Evolutionary conservation across 2,113 vertebrate genomes (phyloP), one percentile per base, ranked within the genome.

Genomic region (Pygoscelis adeliae): DNA sequence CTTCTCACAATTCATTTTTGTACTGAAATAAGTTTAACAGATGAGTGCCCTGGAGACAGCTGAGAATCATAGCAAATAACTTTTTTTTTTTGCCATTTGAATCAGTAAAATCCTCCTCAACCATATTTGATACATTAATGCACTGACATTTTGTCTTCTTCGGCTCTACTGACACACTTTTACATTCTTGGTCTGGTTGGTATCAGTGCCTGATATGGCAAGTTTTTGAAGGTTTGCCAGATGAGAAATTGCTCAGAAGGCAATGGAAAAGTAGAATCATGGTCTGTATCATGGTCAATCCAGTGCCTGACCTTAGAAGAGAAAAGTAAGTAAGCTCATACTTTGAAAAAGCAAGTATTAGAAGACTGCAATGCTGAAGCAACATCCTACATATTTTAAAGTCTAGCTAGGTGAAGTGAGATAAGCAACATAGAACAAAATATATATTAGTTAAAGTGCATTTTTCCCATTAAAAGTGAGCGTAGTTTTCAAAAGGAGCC

Each of bases 61-160:
- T 42, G 27, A 72, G 86, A 83, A 72, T 56, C 56, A 91, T 13
- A 83, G 18, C 17, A 74, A 77, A 32, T 14, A 36, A 34, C 12
- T 3, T 49, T 19, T 70, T 21, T 66, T 46, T 63, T 78, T 94
- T 78, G 22, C 71, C 79, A 63, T 71, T 87, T 85, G 25, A 78
- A 74, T 72, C 38, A 11, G 36, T 62, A 88, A 91, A 67, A 83
- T 10, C 19, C 58, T 22, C 11, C 30, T 56, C 50, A 81, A 30
- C 5, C 7, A 25, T 83, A 87, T 92, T 86, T 83, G n/a, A 63
- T 89, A 42, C 9, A 42, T 53, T 11, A 76, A 77, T 58, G 38
- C 20, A n/a, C 17, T 62, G 79, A 92, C 12, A 22, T 94, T 87
- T 78, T 87, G 34, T 97, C 87, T 89, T 90, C 61, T 92, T 66